phyloP scores from a whole-genome alignment of 1,140 invertebrate genomes.

The Drosophila simulans region DNA sequence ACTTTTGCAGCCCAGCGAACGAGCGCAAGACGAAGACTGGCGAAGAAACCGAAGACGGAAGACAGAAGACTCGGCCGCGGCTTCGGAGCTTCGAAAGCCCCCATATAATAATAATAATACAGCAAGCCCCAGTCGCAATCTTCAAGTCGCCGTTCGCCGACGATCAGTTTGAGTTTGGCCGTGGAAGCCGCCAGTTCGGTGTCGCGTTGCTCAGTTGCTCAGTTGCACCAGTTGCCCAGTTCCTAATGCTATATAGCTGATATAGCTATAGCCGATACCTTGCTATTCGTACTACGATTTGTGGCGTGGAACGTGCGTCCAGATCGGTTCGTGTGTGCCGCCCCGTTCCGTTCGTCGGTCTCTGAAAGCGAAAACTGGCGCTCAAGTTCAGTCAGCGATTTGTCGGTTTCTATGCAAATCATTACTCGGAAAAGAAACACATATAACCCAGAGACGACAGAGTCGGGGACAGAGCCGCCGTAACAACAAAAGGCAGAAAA shows the following conservation, averaged over 20 bases:
- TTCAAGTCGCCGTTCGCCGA: constrained; percentile 58
- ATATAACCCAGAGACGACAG: constrained; percentile 18
- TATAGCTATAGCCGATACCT: neutral
- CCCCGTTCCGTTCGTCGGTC: constrained; percentile 8
- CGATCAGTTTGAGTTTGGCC: constrained; percentile 71
- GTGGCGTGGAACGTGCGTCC: constrained; percentile 31
- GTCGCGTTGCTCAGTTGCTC: constrained; percentile 4
- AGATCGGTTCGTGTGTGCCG: constrained; percentile 18
- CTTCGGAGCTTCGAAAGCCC: constrained; percentile 48
- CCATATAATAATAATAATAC: neutral
- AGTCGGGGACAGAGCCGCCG: constrained; percentile 1
- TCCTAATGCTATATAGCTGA: constrained; percentile 1
- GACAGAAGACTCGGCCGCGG: constrained; percentile 5
- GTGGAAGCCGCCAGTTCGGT: constrained; percentile 50
- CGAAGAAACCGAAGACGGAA: constrained; percentile 12
- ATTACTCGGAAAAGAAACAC: constrained; percentile 75
- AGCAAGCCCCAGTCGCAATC: constrained; percentile 50
- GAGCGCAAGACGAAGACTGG: constrained; percentile 22
- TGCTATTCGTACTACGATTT: neutral
- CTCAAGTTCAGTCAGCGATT: constrained; percentile 65
- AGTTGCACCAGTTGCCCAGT: neutral
- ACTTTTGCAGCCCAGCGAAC: constrained; percentile 10
- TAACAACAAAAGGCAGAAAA: constrained; percentile 17
- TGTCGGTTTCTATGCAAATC: constrained; percentile 80
- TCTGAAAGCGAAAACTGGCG: constrained; percentile 72